Evolutionary conservation across 2,113 vertebrate species (phyloP), one percentile per base, ranked within the genome.

Genomic region (Bombycilla garrulus): DNA sequence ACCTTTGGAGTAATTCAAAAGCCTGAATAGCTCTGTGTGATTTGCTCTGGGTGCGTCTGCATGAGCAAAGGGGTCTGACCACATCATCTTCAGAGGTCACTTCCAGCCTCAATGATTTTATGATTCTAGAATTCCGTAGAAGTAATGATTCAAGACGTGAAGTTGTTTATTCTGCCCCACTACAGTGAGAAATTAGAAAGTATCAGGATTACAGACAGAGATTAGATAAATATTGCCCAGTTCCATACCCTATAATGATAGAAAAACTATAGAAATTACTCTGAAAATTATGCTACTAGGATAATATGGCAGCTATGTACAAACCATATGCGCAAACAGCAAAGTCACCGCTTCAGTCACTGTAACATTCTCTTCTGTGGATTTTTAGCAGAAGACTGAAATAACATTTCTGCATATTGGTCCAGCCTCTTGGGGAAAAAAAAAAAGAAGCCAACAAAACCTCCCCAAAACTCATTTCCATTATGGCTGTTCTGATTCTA

Each of bases 391-490:
- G 35, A 78, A 81, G 18, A 56, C 4, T 42, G 18, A 62, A 91
- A 77, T 35, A 35, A 60, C 9, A 20, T 48, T 69, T 69, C 45
- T 67, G 31, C 17, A 47, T 71, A 40, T 70, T 65, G 23, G 31
- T 72, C 33, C 29, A 73, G 24, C 3, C n/a, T 86, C 17, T 67
- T 54, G 21, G 3, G 26, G 15, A 74, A 48, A 78, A 61, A 38
- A 61, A 60, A 15, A 65, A 51, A 64, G 22, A 50, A 35, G 29
- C 9, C 15, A 50, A 21, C 20, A 54, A 36, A 45, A 17, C 1
- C 0, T 3, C 18, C 6, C 20, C 2, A 8, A 64, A 33, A 2
- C 1, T 79, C 0, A 67, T 81, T 73, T 86, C 53, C 22, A 47
- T 48, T 70, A 66, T 4, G 7, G 12, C 11, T 51, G 12, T 22